Evolutionary conservation across 2,888 invertebrate species (phyloP).

Genomic region (Lymantria dispar): DNA sequence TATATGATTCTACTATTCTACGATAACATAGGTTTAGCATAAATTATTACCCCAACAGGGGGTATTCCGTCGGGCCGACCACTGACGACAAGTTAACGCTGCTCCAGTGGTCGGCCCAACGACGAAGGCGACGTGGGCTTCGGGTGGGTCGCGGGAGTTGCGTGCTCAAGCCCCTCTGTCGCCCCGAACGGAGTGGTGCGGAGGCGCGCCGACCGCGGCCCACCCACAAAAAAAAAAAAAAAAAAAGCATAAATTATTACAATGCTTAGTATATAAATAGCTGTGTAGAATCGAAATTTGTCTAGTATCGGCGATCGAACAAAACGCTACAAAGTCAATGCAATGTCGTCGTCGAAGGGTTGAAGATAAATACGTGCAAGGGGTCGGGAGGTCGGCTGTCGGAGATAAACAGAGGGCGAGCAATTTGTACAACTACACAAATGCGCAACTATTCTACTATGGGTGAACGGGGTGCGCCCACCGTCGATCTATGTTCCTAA

Average conservation of each 20-base stretch:
- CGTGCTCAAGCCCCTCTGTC: too few species aligned
- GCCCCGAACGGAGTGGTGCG: too few species aligned
- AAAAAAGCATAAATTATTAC: neutral
- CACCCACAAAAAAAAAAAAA: too few species aligned
- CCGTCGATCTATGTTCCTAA: neutral
- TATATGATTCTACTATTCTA: too few species aligned
- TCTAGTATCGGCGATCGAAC: conserved; percentile 49
- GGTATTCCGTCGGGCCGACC: too few species aligned
- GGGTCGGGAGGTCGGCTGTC: conserved; percentile 54
- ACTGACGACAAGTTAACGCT: too few species aligned
- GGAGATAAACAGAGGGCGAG: conserved; percentile 75
- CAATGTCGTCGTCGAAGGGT: conserved; percentile 66
- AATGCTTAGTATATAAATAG: neutral
- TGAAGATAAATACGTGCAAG: conserved; percentile 72
- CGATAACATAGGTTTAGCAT: too few species aligned
- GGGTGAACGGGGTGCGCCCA: conserved; percentile 29
- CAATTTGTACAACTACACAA: conserved; percentile 77
- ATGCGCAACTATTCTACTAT: conserved; percentile 49
- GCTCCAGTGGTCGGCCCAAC: too few species aligned
- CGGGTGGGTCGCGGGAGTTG: too few species aligned
- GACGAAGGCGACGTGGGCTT: too few species aligned
- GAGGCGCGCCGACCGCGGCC: too few species aligned
- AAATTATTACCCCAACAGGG: neutral
- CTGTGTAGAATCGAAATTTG: conserved; percentile 9
- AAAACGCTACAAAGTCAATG: conserved; percentile 71